A percentile compares a stretch with the other conserved stretches of the same genome.
Evolutionary conservation across 2,113 vertebrate genomes (phyloP).

Genomic region (Heterochromis multidens): DNA sequence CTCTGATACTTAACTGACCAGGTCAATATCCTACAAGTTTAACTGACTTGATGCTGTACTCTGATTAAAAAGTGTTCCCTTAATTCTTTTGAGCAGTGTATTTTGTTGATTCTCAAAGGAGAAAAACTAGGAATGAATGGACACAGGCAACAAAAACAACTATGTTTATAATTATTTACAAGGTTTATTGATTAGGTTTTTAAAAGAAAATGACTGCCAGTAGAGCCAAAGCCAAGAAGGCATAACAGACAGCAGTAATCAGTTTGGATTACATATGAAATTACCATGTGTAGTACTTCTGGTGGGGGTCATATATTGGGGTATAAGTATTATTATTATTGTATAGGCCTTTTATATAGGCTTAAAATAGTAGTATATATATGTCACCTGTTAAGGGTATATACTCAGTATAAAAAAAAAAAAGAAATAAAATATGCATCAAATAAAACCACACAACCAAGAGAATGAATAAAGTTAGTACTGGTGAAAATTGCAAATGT

Average conservation of each 20-base stretch:
- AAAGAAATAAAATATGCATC: no score
- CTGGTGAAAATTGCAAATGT: background rate
- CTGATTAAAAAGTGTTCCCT: no score
- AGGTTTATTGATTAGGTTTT: background rate
- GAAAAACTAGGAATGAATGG: background rate
- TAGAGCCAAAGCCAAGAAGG: background rate
- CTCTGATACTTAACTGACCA: no score
- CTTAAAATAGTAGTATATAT: no score
- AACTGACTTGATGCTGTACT: no score
- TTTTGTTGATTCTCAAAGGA: background rate
- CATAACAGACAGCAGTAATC: background rate
- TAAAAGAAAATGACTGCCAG: background rate
- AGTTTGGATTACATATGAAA: background rate
- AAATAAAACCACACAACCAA: no score
- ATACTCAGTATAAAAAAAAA: no score
- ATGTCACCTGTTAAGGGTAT: no score
- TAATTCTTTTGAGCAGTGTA: no score
- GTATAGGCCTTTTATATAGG: no score
- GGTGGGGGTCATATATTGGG: background rate
- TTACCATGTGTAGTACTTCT: background rate
- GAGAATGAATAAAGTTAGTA: no score
- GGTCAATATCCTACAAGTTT: no score
- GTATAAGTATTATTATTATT: background rate
- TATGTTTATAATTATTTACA: background rate
- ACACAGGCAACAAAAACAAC: background rate